Evolutionary conservation across 2,113 vertebrate genomes (phyloP).

Genomic region (Cacatua alba): DNA sequence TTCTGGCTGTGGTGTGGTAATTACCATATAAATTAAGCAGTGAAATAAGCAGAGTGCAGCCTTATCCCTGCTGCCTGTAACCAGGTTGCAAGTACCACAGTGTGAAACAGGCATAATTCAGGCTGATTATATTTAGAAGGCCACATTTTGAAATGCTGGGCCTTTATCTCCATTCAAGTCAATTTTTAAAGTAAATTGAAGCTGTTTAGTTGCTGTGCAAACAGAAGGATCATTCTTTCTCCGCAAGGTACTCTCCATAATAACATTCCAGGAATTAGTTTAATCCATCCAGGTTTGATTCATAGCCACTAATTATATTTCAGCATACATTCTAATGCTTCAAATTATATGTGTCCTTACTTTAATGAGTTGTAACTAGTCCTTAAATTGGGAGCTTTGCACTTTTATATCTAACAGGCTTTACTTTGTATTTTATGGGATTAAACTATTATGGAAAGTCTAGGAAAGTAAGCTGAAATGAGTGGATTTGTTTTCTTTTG

Average conservation of each 20-base stretch:
- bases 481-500: not conserved
- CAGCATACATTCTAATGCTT: conserved; percentile 68
- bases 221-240: conserved; percentile 79
- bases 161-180: conserved; percentile 70
- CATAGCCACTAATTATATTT: conserved; percentile 74
- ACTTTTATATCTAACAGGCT: conserved; percentile 66
- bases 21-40: conserved; percentile 83
- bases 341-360: conserved; percentile 71
- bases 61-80: conserved; percentile 63
- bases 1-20: conserved; percentile 72
- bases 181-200: conserved; percentile 75
- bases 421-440: conserved; percentile 64
- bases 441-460: conserved; percentile 57
- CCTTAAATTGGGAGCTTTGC: conserved; percentile 67
- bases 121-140: conserved; percentile 51
- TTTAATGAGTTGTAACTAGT: conserved; percentile 76
- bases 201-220: conserved; percentile 72
- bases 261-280: conserved; percentile 74
- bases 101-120: conserved; percentile 70
- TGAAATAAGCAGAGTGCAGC: conserved; percentile 67
- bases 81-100: conserved; percentile 55
- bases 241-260: conserved; percentile 47
- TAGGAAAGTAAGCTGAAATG: conserved; percentile 18
- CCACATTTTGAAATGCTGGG: conserved; percentile 56
- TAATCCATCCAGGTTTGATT: conserved; percentile 73